These are phyloP conservation scores for Ascidia mentula DNA, from an alignment of 23 tunicate species.

Conservation along the genomic window DNA sequence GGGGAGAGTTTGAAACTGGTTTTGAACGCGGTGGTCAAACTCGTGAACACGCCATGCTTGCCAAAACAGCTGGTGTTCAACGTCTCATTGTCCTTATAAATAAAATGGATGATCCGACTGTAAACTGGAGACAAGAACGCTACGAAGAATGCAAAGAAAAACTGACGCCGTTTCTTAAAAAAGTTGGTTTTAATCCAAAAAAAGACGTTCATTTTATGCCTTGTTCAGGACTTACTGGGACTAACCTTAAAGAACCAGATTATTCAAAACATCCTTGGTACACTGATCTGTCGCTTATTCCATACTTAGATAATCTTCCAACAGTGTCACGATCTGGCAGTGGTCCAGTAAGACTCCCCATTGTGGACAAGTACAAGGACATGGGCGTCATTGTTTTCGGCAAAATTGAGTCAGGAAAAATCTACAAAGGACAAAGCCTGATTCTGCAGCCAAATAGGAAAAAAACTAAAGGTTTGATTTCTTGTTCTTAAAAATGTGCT, in stretches of 20 bases:
- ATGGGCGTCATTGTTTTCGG: slow-evolving; percentile 97
- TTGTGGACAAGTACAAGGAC: slow-evolving; percentile 97
- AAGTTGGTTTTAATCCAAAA: slow-evolving; percentile 94
- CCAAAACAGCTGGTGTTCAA: slow-evolving; percentile 93
- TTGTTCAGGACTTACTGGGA: slow-evolving; percentile 92
- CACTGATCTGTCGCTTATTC: slow-evolving; percentile 84
- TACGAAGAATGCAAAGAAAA: slow-evolving; percentile 91
- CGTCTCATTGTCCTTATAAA: slow-evolving; percentile 86
- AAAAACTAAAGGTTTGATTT: slow-evolving; percentile 75
- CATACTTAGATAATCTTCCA: slow-evolving; percentile 91
- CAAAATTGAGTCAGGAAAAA: slow-evolving; percentile 88
- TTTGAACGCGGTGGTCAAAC: slow-evolving; percentile 99
- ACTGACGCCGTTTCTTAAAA: slow-evolving; percentile 93
- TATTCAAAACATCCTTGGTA: slow-evolving; percentile 93
- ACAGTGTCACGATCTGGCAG: slow-evolving; percentile 57
- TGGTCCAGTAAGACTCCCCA: slow-evolving; percentile 95
- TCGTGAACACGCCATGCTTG: slow-evolving; percentile 97
- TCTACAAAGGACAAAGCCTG: slow-evolving; percentile 72
- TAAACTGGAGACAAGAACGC: slow-evolving; percentile 76
- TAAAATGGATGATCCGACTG: slow-evolving; percentile 99
- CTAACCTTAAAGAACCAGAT: slow-evolving; percentile 76
- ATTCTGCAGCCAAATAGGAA: slow-evolving; percentile 84
- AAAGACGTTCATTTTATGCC: slow-evolving; percentile 96
- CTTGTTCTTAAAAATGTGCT: too few relatives aligned
- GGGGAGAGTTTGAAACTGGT: slow-evolving; percentile 99